Conservation (phyloP, 2,113 vertebrate genomes). For the Campylomormyrus tamandua region DNA sequence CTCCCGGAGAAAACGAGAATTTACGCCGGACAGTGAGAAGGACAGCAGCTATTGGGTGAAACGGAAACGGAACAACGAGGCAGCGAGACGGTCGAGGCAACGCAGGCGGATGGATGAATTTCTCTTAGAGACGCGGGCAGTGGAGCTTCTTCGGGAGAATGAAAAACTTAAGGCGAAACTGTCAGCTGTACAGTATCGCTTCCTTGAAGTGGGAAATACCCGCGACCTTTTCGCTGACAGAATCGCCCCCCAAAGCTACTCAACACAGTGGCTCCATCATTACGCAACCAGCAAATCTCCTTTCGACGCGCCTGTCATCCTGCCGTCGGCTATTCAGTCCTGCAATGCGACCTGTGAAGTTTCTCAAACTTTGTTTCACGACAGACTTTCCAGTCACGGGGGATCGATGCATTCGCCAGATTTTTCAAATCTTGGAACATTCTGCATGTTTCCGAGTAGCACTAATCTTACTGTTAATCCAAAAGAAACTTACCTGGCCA, state of each 20-base stretch:
- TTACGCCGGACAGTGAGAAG: constrained; percentile 41
- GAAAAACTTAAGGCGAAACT: constrained; percentile 44
- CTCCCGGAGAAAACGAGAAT: constrained; percentile 38
- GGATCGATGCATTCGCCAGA: background rate
- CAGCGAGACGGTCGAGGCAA: constrained; percentile 49
- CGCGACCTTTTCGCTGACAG: background rate
- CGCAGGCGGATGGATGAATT: constrained; percentile 44
- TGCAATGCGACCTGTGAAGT: background rate
- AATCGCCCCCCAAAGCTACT: background rate
- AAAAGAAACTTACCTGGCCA: background rate
- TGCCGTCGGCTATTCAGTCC: background rate
- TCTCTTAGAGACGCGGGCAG: constrained; percentile 40
- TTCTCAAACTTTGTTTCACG: constrained; percentile 6
- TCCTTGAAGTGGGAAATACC: background rate
- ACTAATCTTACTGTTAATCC: background rate
- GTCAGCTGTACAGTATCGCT: constrained; percentile 26
- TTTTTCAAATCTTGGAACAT: background rate
- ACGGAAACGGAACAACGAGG: constrained; percentile 50
- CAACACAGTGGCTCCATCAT: background rate
- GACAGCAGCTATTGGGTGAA: constrained; percentile 48
- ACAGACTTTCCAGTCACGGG: background rate
- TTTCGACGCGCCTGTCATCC: background rate
- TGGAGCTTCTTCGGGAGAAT: constrained; percentile 46
- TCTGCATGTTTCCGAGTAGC: background rate
- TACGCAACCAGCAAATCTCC: background rate